phyloP scores from a whole-genome alignment of 2,797 vertebrate genomes.

The Gobionotothen gibberifrons region DNA sequence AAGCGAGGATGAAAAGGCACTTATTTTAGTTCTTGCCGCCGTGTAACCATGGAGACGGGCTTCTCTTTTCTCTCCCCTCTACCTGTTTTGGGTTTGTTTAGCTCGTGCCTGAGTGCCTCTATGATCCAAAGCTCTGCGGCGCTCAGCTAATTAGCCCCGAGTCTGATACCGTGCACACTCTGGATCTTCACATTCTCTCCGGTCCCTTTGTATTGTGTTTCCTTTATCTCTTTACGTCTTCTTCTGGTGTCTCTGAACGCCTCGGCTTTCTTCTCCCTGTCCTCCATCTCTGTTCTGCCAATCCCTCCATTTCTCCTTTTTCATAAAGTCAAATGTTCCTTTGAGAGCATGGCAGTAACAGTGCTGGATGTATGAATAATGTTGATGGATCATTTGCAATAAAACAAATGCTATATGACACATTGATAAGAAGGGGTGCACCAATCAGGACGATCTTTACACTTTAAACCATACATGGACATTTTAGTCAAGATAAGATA shows the following conservation, averaged over 20 bases:
- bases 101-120: constrained; percentile 63
- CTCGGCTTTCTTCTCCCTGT: background rate
- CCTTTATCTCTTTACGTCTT: constrained; percentile 4
- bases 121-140: constrained; percentile 72
- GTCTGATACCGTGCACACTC: constrained; percentile 35
- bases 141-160: constrained; percentile 71
- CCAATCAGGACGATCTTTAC: background rate
- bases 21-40: constrained; percentile 50
- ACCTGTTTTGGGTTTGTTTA: constrained; percentile 71
- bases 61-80: constrained; percentile 40
- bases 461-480: background rate
- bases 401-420: background rate
- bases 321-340: background rate
- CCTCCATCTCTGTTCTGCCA: background rate
- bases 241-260: constrained; percentile 3
- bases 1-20: constrained; percentile 32
- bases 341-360: background rate
- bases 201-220: constrained; percentile 30
- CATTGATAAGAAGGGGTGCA: background rate
- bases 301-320: background rate
- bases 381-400: background rate
- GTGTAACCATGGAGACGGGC: constrained; percentile 72
- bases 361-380: constrained; percentile 18
- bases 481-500: background rate
- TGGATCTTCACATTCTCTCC: constrained; percentile 19